Base-by-base conservation (phyloP, 2,797 vertebrate species). In the Acropternis orthonyx region DNA sequence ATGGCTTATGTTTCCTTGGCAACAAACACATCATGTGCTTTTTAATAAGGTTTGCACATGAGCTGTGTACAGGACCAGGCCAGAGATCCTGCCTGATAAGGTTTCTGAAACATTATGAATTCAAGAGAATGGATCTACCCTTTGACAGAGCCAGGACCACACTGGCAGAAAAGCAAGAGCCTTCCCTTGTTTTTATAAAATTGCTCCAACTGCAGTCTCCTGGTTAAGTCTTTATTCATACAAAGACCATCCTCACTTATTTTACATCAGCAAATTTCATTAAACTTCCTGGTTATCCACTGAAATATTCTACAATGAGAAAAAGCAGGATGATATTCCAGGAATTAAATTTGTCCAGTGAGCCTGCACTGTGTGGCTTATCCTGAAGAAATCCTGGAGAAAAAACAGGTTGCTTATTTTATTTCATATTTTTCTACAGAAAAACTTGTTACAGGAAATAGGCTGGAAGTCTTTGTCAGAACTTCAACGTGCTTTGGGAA, bases 1-100 rank as follows among this genome's bases (percentile, higher is more conserved):
- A 95, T 94, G 88, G 80, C 75, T 95, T 71, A 27, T 48, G 93
- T 92, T 91, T 82, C 95, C 93, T 67, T 88, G 93, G 82, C 89
- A 96, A 95, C 92, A 72, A 95, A 94, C 77, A 89, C 65, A 87
- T 44, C 55, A 74, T 62, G 73, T 85, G 68, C 52, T 80, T 91
- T 93, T 77, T 92, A 95, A 93, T 89, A 82, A 89, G 92, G 91
- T 88, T 93, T 95, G 86, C 81, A 56, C 37, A 81, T 10, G 71
- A 87, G 90, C 79, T 94, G 77, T 74, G 77, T 52, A 85, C 73
- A 81, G 72, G 55, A 56, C 71, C 44, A 39, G 49, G 74, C 58
- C 88, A 91, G 74, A 94, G 95, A 93, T 72, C 62, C 51, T 52
- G 69, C 65, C 48, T 84, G 81, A 89, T 67, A 68, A 66, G 68